A percentile compares a stretch with the other conserved stretches of the same genome.
phyloP scores from a whole-genome alignment of 1,140 invertebrate genomes.

The Trialeurodes vaporariorum region DNA sequence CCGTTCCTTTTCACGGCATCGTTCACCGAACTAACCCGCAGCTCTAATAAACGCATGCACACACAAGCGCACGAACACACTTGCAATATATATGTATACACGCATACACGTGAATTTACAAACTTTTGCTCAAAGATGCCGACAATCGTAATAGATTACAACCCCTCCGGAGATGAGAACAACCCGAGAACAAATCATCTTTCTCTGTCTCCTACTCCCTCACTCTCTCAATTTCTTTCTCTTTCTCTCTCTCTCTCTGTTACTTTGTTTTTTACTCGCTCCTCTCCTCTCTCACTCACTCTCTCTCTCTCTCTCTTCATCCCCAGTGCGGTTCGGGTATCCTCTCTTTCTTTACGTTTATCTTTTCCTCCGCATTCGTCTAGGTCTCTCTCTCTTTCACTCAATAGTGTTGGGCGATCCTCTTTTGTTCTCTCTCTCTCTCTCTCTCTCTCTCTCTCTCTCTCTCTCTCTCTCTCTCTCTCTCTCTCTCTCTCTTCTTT shows the following conservation, averaged over 20 bases:
- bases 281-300: neutral
- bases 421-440: neutral
- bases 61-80: too few species aligned
- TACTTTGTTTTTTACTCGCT: too few species aligned
- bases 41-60: too few species aligned
- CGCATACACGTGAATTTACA: neutral
- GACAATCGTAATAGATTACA: neutral
- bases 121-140: neutral
- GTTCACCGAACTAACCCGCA: too few species aligned
- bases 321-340: too few species aligned
- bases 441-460: neutral
- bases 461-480: neutral
- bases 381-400: neutral
- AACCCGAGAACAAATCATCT: neutral
- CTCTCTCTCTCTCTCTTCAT: neutral
- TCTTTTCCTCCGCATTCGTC: neutral
- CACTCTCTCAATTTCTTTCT: neutral
- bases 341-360: neutral
- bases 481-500: neutral
- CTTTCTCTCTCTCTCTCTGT: neutral
- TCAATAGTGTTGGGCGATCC: too few species aligned
- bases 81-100: too few species aligned
- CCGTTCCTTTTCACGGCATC: too few species aligned
- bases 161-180: neutral
- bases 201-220: neutral